Percentiles rank a stretch among this genome's conserved stretches.
These are phyloP conservation scores for Eupithecia subfuscata DNA, from an alignment of 2,888 invertebrate species.

Conservation along the genomic window DNA sequence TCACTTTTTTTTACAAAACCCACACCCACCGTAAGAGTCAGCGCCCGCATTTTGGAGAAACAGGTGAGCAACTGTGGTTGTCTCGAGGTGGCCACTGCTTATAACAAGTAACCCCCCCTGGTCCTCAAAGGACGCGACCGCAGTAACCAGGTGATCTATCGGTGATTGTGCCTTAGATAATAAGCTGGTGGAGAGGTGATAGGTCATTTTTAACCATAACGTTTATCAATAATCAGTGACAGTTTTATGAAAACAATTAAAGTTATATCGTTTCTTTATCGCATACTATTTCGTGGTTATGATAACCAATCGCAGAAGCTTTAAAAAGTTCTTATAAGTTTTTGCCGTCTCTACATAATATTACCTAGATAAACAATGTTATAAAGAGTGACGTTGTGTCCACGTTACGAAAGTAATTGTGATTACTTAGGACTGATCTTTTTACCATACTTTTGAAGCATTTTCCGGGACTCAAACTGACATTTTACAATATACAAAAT, in stretches of 20 bases:
- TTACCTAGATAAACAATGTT: not conserved
- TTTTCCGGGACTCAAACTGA: not conserved
- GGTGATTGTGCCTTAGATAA: conserved; percentile 29
- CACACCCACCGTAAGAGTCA: conserved; percentile 73
- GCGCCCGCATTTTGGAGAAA: conserved; percentile 73
- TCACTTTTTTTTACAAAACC: conserved; percentile 18
- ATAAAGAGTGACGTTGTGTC: not conserved
- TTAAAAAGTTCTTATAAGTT: not conserved
- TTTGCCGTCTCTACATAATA: not conserved
- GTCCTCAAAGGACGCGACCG: conserved; percentile 20
- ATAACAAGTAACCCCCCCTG: conserved; percentile 72
- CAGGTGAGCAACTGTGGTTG: conserved; percentile 68
- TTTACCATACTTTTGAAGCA: not conserved
- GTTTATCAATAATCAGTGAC: not conserved
- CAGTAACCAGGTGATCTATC: conserved; percentile 23
- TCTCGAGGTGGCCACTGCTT: conserved; percentile 55
- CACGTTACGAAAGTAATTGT: not conserved
- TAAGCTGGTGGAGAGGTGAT: not conserved
- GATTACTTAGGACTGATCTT: not conserved
- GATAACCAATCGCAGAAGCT: not conserved
- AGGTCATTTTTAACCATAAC: not conserved
- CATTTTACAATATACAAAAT: too few relatives aligned
- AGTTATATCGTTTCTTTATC: not conserved
- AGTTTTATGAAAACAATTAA: not conserved
- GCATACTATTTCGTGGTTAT: not conserved